A percentile compares a stretch with the other conserved stretches of the same genome.
These are phyloP conservation scores for Phthorimaea operculella DNA, from an alignment of 1,140 invertebrate species.

Conservation along the genomic window DNA sequence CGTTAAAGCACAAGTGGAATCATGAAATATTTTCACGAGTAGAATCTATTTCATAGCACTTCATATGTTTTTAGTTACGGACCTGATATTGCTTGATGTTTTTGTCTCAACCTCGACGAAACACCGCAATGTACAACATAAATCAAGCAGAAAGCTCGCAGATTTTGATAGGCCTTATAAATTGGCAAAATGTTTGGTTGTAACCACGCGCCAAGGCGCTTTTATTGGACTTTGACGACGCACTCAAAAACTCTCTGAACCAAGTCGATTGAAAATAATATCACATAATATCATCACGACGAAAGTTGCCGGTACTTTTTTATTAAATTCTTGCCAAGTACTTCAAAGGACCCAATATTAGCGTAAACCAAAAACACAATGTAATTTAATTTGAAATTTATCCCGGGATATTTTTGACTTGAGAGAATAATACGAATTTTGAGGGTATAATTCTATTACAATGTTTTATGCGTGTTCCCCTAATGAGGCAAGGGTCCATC, in stretches of 20 bases:
- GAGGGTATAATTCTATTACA: background rate
- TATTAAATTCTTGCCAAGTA: background rate
- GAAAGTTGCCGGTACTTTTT: constrained; percentile 2
- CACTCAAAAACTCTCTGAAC: background rate
- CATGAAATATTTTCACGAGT: too few relatives aligned
- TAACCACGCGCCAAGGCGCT: background rate
- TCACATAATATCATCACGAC: background rate
- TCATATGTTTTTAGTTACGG: too few relatives aligned
- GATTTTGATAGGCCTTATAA: background rate
- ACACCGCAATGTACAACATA: too few relatives aligned
- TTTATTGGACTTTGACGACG: constrained; percentile 5
- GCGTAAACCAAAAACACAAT: background rate
- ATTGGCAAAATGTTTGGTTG: background rate
- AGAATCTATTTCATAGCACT: too few relatives aligned
- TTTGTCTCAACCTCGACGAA: too few relatives aligned
- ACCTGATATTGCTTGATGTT: too few relatives aligned
- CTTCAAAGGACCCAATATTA: background rate
- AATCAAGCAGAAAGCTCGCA: too few relatives aligned
- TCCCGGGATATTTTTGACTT: background rate
- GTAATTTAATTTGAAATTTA: background rate
- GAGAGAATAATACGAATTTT: background rate
- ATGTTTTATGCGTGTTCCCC: background rate
- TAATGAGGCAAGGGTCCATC: background rate
- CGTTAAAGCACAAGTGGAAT: background rate
- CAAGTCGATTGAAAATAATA: constrained; percentile 2